Evolutionary conservation across 2,888 invertebrate genomes (phyloP).

Genomic region (Listrodromus nycthemerus): DNA sequence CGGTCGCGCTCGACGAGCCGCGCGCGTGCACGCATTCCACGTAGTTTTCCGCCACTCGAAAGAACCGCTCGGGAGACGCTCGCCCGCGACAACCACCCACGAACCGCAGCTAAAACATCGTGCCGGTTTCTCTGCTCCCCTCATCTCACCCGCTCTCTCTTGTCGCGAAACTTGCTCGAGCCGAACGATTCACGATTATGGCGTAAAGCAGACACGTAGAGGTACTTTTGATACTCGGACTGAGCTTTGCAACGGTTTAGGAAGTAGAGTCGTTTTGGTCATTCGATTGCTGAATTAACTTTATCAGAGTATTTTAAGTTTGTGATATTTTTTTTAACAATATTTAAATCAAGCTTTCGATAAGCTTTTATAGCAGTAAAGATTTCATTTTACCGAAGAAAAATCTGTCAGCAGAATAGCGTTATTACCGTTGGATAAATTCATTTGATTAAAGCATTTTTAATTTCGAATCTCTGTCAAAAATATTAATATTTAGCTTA

Average conservation of each 20-base stretch:
- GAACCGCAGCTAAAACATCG: slow-evolving; percentile 37
- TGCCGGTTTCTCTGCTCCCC: slow-evolving; percentile 8
- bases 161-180: slow-evolving; percentile 29
- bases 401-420: neutral
- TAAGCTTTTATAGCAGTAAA: neutral
- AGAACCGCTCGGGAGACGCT: slow-evolving; percentile 23
- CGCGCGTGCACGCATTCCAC: slow-evolving; percentile 79
- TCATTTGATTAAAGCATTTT: too few relatives aligned
- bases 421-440: neutral
- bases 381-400: neutral
- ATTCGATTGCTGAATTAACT: neutral
- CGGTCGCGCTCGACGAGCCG: slow-evolving; percentile 65
- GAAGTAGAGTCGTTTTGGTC: neutral
- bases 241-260: neutral
- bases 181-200: slow-evolving; percentile 3
- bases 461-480: neutral
- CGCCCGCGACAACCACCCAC: slow-evolving; percentile 46
- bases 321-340: neutral
- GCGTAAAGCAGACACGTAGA: slow-evolving; percentile 5
- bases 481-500: too few relatives aligned
- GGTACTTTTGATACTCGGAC: neutral
- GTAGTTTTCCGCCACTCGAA: slow-evolving; percentile 76
- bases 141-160: neutral
- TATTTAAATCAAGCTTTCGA: neutral
- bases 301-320: neutral